Conservation (phyloP, 2,797 vertebrate species). For the Vespertilio murinus region DNA sequence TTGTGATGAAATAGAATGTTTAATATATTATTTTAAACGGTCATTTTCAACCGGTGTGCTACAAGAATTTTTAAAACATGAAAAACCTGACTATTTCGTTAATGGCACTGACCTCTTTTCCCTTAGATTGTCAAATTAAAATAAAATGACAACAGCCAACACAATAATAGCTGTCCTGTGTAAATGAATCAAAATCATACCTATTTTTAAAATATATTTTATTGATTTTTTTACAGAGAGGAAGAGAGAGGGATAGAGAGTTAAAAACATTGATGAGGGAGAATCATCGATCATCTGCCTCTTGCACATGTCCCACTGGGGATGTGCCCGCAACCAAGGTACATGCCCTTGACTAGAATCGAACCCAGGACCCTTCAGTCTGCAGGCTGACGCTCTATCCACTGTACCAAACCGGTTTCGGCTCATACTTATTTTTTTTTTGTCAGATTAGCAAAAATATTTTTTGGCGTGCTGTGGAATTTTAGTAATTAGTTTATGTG, state of each 20-base stretch:
- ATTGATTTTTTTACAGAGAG: too few species aligned
- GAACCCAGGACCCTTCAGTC: too few species aligned
- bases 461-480: neutral
- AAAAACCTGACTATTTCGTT: neutral
- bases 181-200: neutral
- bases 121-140: neutral
- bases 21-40: neutral
- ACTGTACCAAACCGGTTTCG: too few species aligned
- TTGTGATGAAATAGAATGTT: constrained; percentile 16
- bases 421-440: neutral
- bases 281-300: too few species aligned
- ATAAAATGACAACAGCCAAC: neutral
- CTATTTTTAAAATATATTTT: too few species aligned
- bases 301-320: too few species aligned
- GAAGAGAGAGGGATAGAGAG: too few species aligned
- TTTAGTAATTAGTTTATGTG: neutral
- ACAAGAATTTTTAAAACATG: neutral
- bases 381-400: too few species aligned
- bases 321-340: too few species aligned
- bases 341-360: too few species aligned
- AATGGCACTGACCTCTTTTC: neutral
- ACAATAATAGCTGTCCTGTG: neutral
- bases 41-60: neutral
- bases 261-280: too few species aligned
- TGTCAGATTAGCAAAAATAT: neutral